phyloP scores from a whole-genome alignment of 2,797 vertebrate species.

The Dendrocincla tyrannina region DNA sequence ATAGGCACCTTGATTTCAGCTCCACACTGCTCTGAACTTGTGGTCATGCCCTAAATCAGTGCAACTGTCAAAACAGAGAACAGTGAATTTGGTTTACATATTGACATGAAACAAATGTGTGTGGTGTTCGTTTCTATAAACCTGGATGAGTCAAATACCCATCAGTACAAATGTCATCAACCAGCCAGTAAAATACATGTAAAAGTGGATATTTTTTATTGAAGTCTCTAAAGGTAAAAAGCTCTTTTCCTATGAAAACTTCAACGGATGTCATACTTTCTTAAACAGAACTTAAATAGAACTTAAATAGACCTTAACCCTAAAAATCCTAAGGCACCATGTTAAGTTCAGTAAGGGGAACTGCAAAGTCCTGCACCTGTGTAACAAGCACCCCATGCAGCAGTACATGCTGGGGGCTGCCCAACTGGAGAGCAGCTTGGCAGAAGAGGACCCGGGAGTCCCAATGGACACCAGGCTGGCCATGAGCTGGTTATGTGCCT shows the following conservation, averaged over 20 bases:
- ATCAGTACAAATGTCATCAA: not conserved
- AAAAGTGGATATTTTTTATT: not conserved
- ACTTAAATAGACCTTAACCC: too few relatives aligned
- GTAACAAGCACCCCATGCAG: not conserved
- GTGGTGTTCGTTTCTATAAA: not conserved
- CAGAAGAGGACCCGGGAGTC: not conserved
- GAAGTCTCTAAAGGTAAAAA: not conserved
- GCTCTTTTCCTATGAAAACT: not conserved
- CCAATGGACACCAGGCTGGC: too few relatives aligned
- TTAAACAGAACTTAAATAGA: not conserved
- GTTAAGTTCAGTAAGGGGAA: not conserved
- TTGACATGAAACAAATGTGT: not conserved
- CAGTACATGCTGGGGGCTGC: not conserved
- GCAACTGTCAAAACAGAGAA: not conserved
- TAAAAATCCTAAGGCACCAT: too few relatives aligned
- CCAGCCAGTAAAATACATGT: not conserved
- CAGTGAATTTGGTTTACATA: not conserved
- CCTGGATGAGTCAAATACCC: not conserved
- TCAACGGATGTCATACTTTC: not conserved
- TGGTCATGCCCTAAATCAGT: not conserved
- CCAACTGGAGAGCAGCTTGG: not conserved
- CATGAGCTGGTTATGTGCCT: too few relatives aligned
- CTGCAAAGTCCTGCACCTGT: not conserved
- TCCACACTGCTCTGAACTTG: not conserved
- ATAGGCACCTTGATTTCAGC: not conserved